Conservation (phyloP, 37 sponge, comb jelly and placozoan species). For the Trichoplax adhaerens region DNA sequence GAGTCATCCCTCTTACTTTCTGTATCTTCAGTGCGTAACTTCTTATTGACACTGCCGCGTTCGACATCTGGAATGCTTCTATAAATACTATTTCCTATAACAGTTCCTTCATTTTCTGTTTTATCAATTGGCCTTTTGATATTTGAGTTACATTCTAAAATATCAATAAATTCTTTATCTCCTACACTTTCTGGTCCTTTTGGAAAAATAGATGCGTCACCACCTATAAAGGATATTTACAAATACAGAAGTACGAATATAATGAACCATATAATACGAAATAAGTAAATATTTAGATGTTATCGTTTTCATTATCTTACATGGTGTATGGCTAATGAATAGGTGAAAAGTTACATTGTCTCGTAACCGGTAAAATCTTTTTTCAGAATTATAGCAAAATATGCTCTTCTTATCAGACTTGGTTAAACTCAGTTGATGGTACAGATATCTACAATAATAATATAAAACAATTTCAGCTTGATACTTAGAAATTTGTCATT, state of each 20-base stretch:
- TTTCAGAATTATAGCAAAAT: slow-evolving; percentile 6
- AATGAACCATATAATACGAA: background rate
- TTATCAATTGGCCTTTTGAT: too few relatives aligned
- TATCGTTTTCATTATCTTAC: slow-evolving; percentile 19
- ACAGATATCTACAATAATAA: slow-evolving; percentile 21
- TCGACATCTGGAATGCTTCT: too few relatives aligned
- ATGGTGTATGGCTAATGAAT: slow-evolving; percentile 51
- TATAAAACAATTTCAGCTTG: background rate
- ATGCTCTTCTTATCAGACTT: slow-evolving; percentile 6
- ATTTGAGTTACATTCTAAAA: too few relatives aligned
- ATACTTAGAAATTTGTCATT: background rate
- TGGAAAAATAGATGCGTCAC: slow-evolving; percentile 55
- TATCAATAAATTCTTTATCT: too few relatives aligned
- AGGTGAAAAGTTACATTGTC: slow-evolving; percentile 30
- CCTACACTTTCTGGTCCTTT: background rate
- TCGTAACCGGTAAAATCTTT: slow-evolving; percentile 8
- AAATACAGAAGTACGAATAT: background rate
- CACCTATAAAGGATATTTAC: slow-evolving; percentile 18
- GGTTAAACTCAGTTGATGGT: slow-evolving; percentile 21
- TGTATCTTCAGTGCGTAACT: too few relatives aligned
- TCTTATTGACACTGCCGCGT: too few relatives aligned
- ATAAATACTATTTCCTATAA: too few relatives aligned
- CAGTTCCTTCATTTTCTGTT: too few relatives aligned
- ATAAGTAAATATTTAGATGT: background rate
- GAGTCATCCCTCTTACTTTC: too few relatives aligned